Percentiles rank a stretch among this genome's conserved stretches.
Conservation (phyloP, 2,888 invertebrate species). For the Thymelicus lineola region DNA sequence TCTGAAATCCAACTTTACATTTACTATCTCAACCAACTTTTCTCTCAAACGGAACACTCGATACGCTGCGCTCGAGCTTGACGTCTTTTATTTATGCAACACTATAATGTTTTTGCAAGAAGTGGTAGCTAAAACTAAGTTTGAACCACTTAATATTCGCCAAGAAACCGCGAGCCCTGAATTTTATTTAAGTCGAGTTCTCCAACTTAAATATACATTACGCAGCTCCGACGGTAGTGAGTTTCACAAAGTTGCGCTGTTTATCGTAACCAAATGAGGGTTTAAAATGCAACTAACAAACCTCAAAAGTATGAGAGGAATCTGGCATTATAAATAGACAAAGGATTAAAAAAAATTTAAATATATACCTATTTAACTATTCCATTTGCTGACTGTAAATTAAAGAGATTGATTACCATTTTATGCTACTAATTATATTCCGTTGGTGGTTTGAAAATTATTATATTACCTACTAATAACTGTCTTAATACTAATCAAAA, state of each 20-base stretch:
- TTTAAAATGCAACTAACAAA: constrained; percentile 29
- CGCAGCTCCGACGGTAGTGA: constrained; percentile 22
- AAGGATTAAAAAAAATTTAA: too few relatives aligned
- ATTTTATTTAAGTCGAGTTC: constrained; percentile 35
- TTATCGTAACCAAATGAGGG: constrained; percentile 25
- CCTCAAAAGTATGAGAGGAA: constrained; percentile 3
- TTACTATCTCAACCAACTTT: not conserved
- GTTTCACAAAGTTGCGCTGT: constrained; percentile 28
- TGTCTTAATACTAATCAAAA: too few relatives aligned
- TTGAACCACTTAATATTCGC: constrained; percentile 33
- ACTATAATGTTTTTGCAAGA: constrained; percentile 25
- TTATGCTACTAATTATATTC: too few relatives aligned
- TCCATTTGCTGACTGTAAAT: too few relatives aligned
- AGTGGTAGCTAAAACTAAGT: constrained; percentile 19
- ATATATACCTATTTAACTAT: too few relatives aligned
- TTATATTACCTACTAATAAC: too few relatives aligned
- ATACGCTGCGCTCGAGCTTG: not conserved
- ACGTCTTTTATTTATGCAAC: constrained; percentile 6
- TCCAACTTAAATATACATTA: constrained; percentile 36
- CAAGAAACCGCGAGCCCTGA: constrained; percentile 29
- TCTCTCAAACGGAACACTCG: not conserved
- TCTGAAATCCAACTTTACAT: too few relatives aligned
- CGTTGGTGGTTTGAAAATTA: too few relatives aligned
- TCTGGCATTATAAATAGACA: not conserved
- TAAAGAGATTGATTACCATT: too few relatives aligned